phyloP scores from a whole-genome alignment of 2,888 invertebrate species.

The Nemotelus pantherinus region DNA sequence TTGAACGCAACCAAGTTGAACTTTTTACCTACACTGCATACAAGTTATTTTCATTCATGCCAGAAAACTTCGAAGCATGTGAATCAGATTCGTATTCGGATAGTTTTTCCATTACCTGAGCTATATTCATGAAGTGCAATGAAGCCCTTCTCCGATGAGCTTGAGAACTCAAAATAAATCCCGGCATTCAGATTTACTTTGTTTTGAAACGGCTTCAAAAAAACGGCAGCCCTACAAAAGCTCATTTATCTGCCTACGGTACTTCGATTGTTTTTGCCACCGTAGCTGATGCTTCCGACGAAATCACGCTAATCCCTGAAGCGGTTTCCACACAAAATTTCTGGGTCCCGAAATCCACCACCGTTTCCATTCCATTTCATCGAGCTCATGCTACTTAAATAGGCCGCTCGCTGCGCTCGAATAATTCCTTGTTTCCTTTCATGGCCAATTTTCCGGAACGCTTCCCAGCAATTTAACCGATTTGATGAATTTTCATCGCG shows the following conservation, averaged over 20 bases:
- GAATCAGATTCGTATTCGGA: no score
- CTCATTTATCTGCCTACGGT: neutral
- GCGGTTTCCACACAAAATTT: slow-evolving; percentile 1
- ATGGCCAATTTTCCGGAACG: slow-evolving; percentile 21
- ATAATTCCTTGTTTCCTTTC: slow-evolving; percentile 25
- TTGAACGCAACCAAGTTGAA: no score
- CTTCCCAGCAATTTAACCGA: slow-evolving; percentile 25
- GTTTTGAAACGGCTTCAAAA: no score
- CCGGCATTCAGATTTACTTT: no score
- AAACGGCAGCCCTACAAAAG: no score
- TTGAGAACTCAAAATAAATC: no score
- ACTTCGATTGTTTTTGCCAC: slow-evolving; percentile 1
- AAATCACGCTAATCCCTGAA: slow-evolving; percentile 31
- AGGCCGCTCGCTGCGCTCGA: neutral
- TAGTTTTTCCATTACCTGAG: no score
- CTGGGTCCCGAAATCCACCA: neutral
- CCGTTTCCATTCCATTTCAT: neutral
- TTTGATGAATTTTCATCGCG: slow-evolving; percentile 27
- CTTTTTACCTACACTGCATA: no score
- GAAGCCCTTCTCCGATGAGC: no score
- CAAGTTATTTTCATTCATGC: no score
- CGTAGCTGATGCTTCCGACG: neutral
- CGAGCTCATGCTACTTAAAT: neutral
- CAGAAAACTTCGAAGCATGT: no score
- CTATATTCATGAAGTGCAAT: no score